Conservation (phyloP, 1,140 invertebrate species). For the Leucophenga varia region DNA sequence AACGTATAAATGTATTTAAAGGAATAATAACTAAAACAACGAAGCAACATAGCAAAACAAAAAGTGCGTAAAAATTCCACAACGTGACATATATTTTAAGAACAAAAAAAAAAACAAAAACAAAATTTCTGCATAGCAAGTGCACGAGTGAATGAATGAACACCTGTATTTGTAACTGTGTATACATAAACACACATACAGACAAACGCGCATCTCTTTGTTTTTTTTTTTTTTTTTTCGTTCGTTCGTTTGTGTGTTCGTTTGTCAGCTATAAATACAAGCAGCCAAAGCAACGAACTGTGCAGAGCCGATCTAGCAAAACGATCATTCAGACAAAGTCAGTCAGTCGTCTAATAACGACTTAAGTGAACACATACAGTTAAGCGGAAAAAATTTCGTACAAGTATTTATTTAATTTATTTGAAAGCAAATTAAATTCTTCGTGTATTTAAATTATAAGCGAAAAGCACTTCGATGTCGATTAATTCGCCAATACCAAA, state of each 20-base stretch:
- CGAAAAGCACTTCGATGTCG: slow-evolving; percentile 53
- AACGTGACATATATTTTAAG: slow-evolving; percentile 31
- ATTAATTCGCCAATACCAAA: slow-evolving; percentile 54
- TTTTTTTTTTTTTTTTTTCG: no score
- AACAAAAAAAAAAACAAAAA: slow-evolving; percentile 3
- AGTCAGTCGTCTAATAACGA: no score
- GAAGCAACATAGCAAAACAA: slow-evolving; percentile 36
- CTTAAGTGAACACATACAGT: no score
- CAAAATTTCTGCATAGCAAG: no score
- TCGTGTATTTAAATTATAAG: no score
- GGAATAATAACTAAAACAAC: no score
- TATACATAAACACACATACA: no score
- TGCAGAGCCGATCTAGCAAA: slow-evolving; percentile 9
- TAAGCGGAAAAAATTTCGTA: slow-evolving; percentile 13
- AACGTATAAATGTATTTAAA: no score
- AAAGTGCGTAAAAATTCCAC: slow-evolving; percentile 26
- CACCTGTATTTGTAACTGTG: no score
- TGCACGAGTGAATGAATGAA: no score
- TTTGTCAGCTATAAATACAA: slow-evolving; percentile 16
- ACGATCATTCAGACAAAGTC: no score
- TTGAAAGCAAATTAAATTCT: slow-evolving; percentile 5
- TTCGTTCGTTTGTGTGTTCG: neutral
- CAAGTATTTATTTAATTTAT: slow-evolving; percentile 3
- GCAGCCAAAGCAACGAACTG: slow-evolving; percentile 19
- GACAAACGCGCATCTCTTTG: slow-evolving; percentile 24